Conservation (phyloP, 2,113 vertebrate species). For the Macheiramphus alcinus region DNA sequence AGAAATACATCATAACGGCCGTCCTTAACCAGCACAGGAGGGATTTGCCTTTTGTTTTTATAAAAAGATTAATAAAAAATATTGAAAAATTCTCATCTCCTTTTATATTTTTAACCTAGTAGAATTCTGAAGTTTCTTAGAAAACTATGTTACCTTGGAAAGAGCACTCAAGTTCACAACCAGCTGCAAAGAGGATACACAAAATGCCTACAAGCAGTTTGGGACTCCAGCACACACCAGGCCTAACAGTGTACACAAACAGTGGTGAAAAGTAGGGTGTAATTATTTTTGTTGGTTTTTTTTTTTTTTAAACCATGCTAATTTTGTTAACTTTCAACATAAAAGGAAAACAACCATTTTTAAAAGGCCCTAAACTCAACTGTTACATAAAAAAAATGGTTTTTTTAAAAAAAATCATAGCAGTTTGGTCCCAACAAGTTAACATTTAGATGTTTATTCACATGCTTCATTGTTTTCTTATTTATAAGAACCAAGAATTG, state of each 20-base stretch:
- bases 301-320: slow-evolving; percentile 25
- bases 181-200: slow-evolving; percentile 55
- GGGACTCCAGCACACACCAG: slow-evolving; percentile 54
- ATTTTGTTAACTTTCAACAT: slow-evolving; percentile 44
- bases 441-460: slow-evolving; percentile 79
- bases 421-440: slow-evolving; percentile 77
- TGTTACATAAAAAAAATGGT: slow-evolving; percentile 35
- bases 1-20: slow-evolving; percentile 25
- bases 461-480: slow-evolving; percentile 69
- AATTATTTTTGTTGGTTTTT: background rate
- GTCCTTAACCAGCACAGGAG: slow-evolving; percentile 54
- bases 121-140: slow-evolving; percentile 76
- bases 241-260: slow-evolving; percentile 32
- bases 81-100: slow-evolving; percentile 76
- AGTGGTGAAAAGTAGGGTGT: background rate
- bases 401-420: slow-evolving; percentile 38
- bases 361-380: slow-evolving; percentile 72
- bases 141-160: slow-evolving; percentile 72
- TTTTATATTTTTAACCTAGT: slow-evolving; percentile 68
- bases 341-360: slow-evolving; percentile 56
- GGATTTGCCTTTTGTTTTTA: slow-evolving; percentile 68
- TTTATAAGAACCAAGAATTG: slow-evolving; percentile 69
- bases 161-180: slow-evolving; percentile 63
- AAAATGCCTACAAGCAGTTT: slow-evolving; percentile 55
- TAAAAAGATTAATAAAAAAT: slow-evolving; percentile 85